Base-by-base conservation (phyloP, 2,888 invertebrate genomes). In the Synanthedon formicaeformis region DNA sequence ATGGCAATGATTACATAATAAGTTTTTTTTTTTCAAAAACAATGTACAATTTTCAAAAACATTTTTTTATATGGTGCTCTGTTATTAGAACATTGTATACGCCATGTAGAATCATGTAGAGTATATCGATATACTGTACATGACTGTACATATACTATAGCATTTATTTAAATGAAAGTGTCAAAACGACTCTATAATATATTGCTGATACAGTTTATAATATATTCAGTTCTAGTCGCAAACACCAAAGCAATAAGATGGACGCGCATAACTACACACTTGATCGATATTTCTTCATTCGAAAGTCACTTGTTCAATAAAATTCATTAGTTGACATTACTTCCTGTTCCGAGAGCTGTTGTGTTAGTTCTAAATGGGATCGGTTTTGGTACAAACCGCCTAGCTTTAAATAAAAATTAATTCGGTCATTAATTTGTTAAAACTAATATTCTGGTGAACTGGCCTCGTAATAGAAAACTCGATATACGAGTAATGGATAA, bases 291-390 rank as follows among this genome's bases (percentile, higher is more conserved):
- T 65, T 63, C 63, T 62, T 58, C 62, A 66, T 69, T 75, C 65
- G 78, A 80, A 80, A 79, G 78, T 74, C 63, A 65, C 61, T 66
- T 60, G 61, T 60, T 66, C 68, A 75, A 81, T 80, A 81, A 79
- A 74, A 73, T 58, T 67, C 69, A 73, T 75, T 79, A 75, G 76
- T 72, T 65, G 67, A 80, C 50, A 50, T 40, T 34, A 50, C 79
- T 81, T 82, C 82, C 81, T 75, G 80, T 71, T 63, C 57, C 54
- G 55, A 56, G 59, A 60, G 58, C 58, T 55, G 56, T 65, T 60
- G 14, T n/a, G 45, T 45, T 14, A 14, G 13, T 45, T 45, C 2
- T 45, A 45, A 45, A 14, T 13, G 45, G 6, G 45, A 13, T 45
- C 3, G 13, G 5, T 8, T 45, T 45, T 45, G 13, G 5, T 2